These are phyloP conservation scores for Caenorhabditis becei DNA, from an alignment of 2,888 invertebrate species.

Conservation along the genomic window DNA sequence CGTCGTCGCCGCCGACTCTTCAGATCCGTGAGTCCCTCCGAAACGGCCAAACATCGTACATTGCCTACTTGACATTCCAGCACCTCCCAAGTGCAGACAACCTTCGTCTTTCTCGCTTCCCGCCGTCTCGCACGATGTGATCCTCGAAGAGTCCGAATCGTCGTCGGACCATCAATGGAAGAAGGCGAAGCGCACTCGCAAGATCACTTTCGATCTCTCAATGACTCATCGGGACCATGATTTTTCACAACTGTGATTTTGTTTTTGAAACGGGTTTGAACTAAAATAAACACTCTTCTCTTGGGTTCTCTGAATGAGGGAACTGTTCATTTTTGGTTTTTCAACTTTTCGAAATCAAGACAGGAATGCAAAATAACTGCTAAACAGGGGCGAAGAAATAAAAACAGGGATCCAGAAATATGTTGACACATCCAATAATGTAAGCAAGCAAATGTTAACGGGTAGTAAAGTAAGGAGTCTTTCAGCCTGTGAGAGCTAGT, in stretches of 20 bases:
- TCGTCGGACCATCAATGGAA: constrained; percentile 56
- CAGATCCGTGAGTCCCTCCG: constrained; percentile 46
- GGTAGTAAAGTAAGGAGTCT: background rate
- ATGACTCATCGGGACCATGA: constrained; percentile 43
- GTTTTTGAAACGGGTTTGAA: no score
- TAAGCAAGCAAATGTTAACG: constrained; percentile 42
- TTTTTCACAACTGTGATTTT: constrained; percentile 50
- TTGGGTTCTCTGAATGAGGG: no score
- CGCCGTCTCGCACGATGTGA: constrained; percentile 52
- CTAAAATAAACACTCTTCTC: background rate
- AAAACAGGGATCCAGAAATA: constrained; percentile 27
- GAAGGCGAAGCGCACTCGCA: constrained; percentile 38
- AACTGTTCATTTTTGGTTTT: no score
- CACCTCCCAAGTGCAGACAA: constrained; percentile 52
- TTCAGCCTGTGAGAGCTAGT: constrained; percentile 8
- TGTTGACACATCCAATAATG: constrained; percentile 31
- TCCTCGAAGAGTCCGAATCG: constrained; percentile 51
- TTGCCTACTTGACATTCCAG: constrained; percentile 42
- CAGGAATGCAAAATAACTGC: constrained; percentile 51
- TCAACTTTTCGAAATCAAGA: constrained; percentile 13
- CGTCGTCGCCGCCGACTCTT: constrained; percentile 56
- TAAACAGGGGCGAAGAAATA: constrained; percentile 39
- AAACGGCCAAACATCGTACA: constrained; percentile 13
- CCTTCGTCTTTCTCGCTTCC: constrained; percentile 58
- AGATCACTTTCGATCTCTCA: constrained; percentile 57